A percentile compares a stretch with the other conserved stretches of the same genome.
These are phyloP conservation scores for Eulithis testata DNA, from an alignment of 2,888 invertebrate species.

Conservation along the genomic window DNA sequence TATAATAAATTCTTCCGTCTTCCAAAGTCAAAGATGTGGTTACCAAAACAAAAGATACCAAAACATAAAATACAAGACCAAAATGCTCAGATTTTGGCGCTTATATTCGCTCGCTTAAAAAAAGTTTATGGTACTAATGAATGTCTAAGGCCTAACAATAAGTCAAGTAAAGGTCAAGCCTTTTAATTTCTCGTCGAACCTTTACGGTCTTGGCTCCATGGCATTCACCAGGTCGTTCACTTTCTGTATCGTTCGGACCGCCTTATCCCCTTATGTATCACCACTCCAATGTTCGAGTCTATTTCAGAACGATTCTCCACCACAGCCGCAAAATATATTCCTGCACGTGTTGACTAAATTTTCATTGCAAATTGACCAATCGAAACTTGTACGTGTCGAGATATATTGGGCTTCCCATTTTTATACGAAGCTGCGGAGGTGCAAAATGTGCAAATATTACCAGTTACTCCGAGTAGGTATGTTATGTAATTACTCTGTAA, in stretches of 20 bases:
- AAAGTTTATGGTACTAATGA: not conserved
- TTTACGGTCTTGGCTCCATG: not conserved
- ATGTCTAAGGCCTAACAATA: not conserved
- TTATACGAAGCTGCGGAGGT: slow-evolving; percentile 19
- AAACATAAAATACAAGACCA: not conserved
- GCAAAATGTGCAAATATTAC: not conserved
- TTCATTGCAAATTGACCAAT: slow-evolving; percentile 51
- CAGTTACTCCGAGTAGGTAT: too few relatives aligned
- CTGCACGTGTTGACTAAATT: slow-evolving; percentile 40
- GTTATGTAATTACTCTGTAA: too few relatives aligned
- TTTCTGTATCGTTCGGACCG: not conserved
- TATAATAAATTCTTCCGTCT: too few relatives aligned
- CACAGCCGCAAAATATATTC: slow-evolving; percentile 36
- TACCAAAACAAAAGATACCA: too few relatives aligned
- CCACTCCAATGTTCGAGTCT: slow-evolving; percentile 3
- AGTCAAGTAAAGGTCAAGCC: not conserved
- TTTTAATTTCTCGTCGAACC: not conserved
- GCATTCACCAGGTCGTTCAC: not conserved
- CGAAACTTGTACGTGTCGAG: slow-evolving; percentile 37
- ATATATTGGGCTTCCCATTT: slow-evolving; percentile 41
- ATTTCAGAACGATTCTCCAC: slow-evolving; percentile 26
- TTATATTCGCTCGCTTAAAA: not conserved
- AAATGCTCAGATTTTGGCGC: not conserved
- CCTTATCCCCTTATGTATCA: not conserved
- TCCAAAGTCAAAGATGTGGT: too few relatives aligned